A percentile compares a stretch with the other conserved stretches of the same genome.
Evolutionary conservation across 2,888 invertebrate genomes (phyloP).

Genomic region (Ptilodon capucinus): DNA sequence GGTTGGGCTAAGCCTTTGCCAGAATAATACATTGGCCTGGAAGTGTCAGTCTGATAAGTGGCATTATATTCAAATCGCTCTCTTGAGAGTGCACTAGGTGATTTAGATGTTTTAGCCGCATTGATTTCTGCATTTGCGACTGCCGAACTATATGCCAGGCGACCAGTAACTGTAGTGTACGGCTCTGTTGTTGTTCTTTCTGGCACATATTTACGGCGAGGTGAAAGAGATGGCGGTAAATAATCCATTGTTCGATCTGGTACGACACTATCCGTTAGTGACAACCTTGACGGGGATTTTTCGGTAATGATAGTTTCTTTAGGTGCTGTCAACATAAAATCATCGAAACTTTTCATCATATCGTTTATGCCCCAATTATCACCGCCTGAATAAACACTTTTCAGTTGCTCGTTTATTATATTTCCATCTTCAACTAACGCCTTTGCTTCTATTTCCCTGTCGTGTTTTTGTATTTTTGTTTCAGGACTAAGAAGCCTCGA

Average conservation of each 20-base stretch:
- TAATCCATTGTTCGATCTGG: slow-evolving; percentile 86
- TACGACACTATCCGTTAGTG: slow-evolving; percentile 83
- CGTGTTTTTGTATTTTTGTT: slow-evolving; percentile 66
- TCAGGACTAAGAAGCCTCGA: slow-evolving; percentile 87
- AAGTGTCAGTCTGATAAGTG: slow-evolving; percentile 73
- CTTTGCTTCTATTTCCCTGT: slow-evolving; percentile 83
- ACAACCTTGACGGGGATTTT: slow-evolving; percentile 84
- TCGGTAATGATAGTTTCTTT: slow-evolving; percentile 75
- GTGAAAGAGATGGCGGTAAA: slow-evolving; percentile 81
- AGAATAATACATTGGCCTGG: slow-evolving; percentile 66
- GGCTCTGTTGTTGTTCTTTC: slow-evolving; percentile 83
- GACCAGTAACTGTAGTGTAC: slow-evolving; percentile 85
- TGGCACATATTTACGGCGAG: slow-evolving; percentile 81
- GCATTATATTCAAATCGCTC: slow-evolving; percentile 83
- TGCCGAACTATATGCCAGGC: slow-evolving; percentile 86
- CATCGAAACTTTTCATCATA: slow-evolving; percentile 84
- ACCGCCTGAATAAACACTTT: slow-evolving; percentile 85
- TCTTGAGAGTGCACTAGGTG: slow-evolving; percentile 79
- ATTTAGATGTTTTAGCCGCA: slow-evolving; percentile 77
- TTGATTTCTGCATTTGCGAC: slow-evolving; percentile 85
- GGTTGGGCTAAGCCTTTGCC: slow-evolving; percentile 62
- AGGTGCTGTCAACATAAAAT: slow-evolving; percentile 79
- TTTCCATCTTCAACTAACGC: slow-evolving; percentile 84
- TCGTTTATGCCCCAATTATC: slow-evolving; percentile 88
- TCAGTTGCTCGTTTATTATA: slow-evolving; percentile 86